These are phyloP conservation scores for Myxocyprinus asiaticus DNA, from an alignment of 2,113 vertebrate species.

Conservation along the genomic window DNA sequence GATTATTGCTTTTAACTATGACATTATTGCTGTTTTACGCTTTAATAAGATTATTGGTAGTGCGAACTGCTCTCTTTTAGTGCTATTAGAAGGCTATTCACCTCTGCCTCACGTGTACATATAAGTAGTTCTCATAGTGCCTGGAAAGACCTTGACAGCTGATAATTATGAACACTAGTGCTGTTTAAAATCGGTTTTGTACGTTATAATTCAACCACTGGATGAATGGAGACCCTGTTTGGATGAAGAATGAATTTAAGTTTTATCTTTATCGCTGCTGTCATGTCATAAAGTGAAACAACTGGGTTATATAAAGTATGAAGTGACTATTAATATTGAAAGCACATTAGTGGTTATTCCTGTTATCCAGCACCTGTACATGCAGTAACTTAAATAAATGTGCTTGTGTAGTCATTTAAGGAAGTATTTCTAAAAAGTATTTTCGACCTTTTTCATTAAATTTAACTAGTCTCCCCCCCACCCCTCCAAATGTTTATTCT, in stretches of 20 bases:
- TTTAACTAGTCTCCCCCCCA: too few relatives aligned
- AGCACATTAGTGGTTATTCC: too few relatives aligned
- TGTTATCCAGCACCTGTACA: too few relatives aligned
- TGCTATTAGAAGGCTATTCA: too few relatives aligned
- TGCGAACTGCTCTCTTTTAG: background rate
- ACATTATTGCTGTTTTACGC: background rate
- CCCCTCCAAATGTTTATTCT: too few relatives aligned
- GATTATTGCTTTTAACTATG: background rate
- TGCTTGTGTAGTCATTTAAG: background rate
- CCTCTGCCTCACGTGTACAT: background rate
- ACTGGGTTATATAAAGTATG: background rate
- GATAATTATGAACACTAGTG: background rate
- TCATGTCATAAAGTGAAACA: too few relatives aligned
- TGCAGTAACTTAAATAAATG: too few relatives aligned
- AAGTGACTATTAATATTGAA: background rate
- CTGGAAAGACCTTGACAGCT: background rate
- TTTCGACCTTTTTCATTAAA: too few relatives aligned
- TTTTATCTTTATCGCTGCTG: background rate
- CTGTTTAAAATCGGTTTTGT: background rate
- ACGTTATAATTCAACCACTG: background rate
- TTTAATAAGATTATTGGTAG: background rate
- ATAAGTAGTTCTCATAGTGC: too few relatives aligned
- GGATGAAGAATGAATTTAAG: background rate
- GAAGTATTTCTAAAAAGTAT: background rate
- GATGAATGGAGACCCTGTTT: background rate